Base-by-base conservation (phyloP, 2,113 vertebrate genomes). In the Antigone vipio region DNA sequence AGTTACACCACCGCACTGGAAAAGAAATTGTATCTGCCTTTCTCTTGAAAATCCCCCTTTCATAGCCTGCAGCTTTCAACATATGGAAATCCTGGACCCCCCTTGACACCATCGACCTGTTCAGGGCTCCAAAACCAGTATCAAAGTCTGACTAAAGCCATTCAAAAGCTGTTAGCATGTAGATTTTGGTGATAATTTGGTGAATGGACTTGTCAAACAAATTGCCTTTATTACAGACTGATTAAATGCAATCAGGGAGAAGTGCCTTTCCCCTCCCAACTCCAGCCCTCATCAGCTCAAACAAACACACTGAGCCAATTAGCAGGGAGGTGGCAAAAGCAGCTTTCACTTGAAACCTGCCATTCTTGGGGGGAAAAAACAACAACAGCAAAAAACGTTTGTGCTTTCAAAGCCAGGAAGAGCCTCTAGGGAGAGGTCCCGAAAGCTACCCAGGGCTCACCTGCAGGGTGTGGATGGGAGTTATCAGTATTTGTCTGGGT, bases 121-220 rank as follows among this genome's bases (percentile, higher is more conserved):
- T 95, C 89, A 91, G 71, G 22, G 40, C 85, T 88, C 73, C 87
- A 93, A 94, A 89, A 67, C 42, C 79, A 63, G 13, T 81, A 94
- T 68, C 81, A 83, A 89, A 92, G 92, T 82, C 90, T 91, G 76
- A 85, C 77, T 91, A 82, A 91, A 92, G 53, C 63, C 93, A 95
- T 92, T 96, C 91, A 97, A 84, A 93, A 96, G 76, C 92, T 94
- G 96, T 95, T 97, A 96, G 60, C 67, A 53, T 91, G 93, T 76
- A 95, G 92, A 95, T 97, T 88, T 88, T 69, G n/a, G 85, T 73
- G 93, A 97, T 97, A 96, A 97, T 96, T 92, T 89, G 72, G 67
- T 95, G 89, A 98, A 97, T 90, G 50, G 93, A 88, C 76, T 94
- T 95, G 97, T 97, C 95, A 97, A 95, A 96, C 97, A 97, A 98